These are phyloP conservation scores for Epinephelus awoara DNA, from an alignment of 2,797 vertebrate genomes.

Conservation along the genomic window DNA sequence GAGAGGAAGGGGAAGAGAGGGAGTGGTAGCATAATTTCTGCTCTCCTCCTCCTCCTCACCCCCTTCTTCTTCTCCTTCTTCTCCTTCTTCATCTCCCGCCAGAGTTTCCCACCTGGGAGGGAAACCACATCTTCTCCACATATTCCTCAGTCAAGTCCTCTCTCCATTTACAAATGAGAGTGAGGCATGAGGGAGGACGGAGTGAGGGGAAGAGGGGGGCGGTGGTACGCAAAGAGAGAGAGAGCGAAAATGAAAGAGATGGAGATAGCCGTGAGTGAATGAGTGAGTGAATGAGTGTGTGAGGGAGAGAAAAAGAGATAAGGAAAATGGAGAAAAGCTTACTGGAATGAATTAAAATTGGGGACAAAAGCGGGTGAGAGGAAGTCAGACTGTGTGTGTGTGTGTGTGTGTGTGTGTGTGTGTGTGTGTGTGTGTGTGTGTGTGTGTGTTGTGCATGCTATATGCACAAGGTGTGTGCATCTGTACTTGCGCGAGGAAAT, in stretches of 20 bases:
- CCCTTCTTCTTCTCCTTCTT: slow-evolving; percentile 44
- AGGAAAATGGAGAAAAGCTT: slow-evolving; percentile 83
- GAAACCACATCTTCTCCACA: slow-evolving; percentile 70
- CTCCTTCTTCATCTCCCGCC: slow-evolving; percentile 54
- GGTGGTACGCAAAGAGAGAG: slow-evolving; percentile 66
- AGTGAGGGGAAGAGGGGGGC: slow-evolving; percentile 10
- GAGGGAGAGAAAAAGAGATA: slow-evolving; percentile 80
- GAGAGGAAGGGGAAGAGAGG: slow-evolving; percentile 48
- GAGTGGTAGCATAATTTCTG: slow-evolving; percentile 88
- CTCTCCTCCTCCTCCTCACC: slow-evolving; percentile 45
- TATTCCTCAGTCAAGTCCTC: slow-evolving; percentile 69
- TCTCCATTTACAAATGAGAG: slow-evolving; percentile 81
- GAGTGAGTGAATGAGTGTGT: slow-evolving; percentile 68
- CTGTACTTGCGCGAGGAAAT: slow-evolving; percentile 64
- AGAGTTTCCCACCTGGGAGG: slow-evolving; percentile 76
- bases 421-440: slow-evolving; percentile 26
- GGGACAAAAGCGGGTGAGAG: slow-evolving; percentile 77
- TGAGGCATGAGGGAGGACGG: slow-evolving; percentile 63
- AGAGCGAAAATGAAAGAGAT: slow-evolving; percentile 81
- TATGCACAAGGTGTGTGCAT: slow-evolving; percentile 60
- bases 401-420: slow-evolving; percentile 6
- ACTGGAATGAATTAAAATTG: slow-evolving; percentile 81
- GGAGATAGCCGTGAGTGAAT: slow-evolving; percentile 80
- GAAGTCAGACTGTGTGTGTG: slow-evolving; percentile 45
- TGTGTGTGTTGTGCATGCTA: slow-evolving; percentile 20